These are phyloP conservation scores for Pagetopsis macropterus DNA, from an alignment of 2,797 vertebrate genomes.

Conservation along the genomic window DNA sequence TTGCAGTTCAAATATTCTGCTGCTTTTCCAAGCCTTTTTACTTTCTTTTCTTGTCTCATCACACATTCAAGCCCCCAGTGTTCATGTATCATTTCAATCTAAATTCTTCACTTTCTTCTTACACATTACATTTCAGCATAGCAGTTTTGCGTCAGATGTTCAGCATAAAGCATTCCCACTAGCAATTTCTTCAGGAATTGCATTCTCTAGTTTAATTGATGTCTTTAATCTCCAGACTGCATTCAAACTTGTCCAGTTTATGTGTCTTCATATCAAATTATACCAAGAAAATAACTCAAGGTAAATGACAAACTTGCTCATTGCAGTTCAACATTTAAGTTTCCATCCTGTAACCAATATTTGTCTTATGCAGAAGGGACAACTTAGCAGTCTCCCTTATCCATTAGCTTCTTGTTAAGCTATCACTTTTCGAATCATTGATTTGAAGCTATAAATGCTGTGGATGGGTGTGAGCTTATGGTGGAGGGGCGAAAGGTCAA, in stretches of 20 bases:
- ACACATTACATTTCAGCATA: too few species aligned
- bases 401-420: conserved; percentile 23
- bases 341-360: background rate
- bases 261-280: background rate
- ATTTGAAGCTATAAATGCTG: conserved; percentile 54
- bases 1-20: too few species aligned
- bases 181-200: too few species aligned
- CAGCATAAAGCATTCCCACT: too few species aligned
- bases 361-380: background rate
- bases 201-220: background rate
- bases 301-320: background rate
- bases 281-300: background rate
- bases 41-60: too few species aligned
- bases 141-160: too few species aligned
- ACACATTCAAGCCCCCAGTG: too few species aligned
- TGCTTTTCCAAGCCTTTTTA: too few species aligned
- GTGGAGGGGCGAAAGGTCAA: conserved; percentile 43
- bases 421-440: conserved; percentile 64
- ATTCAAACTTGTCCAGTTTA: background rate
- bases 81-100: too few species aligned
- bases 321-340: background rate
- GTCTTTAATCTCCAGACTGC: background rate
- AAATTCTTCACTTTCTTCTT: too few species aligned
- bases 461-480: conserved; percentile 33
- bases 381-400: background rate